These are phyloP conservation scores for Porphyrio hochstetteri DNA, from an alignment of 2,113 vertebrate species.

Conservation along the genomic window DNA sequence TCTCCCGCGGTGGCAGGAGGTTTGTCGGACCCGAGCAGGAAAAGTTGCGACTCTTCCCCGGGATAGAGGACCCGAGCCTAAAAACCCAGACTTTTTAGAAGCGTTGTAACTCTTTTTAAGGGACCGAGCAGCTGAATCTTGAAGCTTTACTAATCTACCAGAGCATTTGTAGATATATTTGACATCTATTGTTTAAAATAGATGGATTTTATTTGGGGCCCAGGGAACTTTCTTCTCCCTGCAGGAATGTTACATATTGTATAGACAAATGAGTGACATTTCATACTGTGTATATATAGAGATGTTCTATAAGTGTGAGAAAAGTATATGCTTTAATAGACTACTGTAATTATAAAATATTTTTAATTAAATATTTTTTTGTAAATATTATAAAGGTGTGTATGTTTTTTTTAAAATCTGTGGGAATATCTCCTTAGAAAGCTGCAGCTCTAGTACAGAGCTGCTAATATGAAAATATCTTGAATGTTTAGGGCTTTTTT, in stretches of 20 bases:
- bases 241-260: constrained; percentile 94
- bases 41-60: constrained; percentile 57
- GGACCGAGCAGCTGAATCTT: constrained; percentile 82
- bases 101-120: constrained; percentile 67
- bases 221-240: constrained; percentile 85
- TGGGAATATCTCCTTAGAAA: constrained; percentile 74
- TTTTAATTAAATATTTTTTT: constrained; percentile 99
- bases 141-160: constrained; percentile 95
- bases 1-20: constrained; percentile 58
- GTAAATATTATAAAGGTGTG: constrained; percentile 93
- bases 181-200: constrained; percentile 99
- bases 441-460: constrained; percentile 66
- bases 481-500: constrained; percentile 63
- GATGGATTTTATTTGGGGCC: constrained; percentile 89
- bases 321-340: constrained; percentile 98
- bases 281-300: constrained; percentile 96
- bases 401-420: constrained; percentile 78
- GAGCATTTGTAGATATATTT: constrained; percentile 88
- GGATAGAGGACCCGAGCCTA: constrained; percentile 62
- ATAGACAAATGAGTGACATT: constrained; percentile 92
- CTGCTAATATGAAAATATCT: constrained; percentile 59
- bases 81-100: constrained; percentile 72
- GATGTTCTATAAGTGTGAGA: constrained; percentile 98
- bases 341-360: constrained; percentile 99
- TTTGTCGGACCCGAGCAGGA: neutral